Evolutionary conservation across 53 echinoderm and acorn worm genomes (phyloP), one percentile per base, ranked within the genome.

Genomic region (Actinopyga echinites): DNA sequence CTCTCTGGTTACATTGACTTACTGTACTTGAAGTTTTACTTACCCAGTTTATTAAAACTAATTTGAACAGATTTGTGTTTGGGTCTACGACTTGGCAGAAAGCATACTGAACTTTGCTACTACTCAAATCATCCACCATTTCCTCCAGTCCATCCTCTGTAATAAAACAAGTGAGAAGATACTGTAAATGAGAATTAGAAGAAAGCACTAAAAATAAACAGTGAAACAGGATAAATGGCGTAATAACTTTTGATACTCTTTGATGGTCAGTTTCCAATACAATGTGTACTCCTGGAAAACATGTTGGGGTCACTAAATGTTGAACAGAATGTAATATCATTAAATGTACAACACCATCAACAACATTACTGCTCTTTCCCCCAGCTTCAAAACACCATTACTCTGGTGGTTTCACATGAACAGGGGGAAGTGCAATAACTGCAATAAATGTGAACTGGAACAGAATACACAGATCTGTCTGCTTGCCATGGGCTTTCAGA

Each of bases 11-110:
- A n/a, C n/a, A n/a, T n/a, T n/a, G n/a, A n/a, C 40, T 40, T 40
- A 17, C 13, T 2, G 17, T 15, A 49, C 49, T 15, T 15, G 3
- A 49, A 49, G 17, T n/a, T 34, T 35, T 2, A 75, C 87, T 90
- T 85, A 97, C 97, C 97, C 97, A 97, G 65, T 97, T 97, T 57
- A 97, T 87, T 66, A 97, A 85, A 57, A 97, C 97, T 83, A 87
- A 90, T 83, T 97, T 97, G 12, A 84, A 84, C 21, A 97, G 87
- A 56, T 82, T 85, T 82, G 92, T 97, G 85, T 97, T 96, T 21
- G 94, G 94, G 66, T 97, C 97, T 20, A 75, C 55, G 28, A 97
- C 93, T 45, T 91, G 87, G 35, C 86, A 85, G 83, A 90, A 97
- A 42, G 94, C 94, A 79, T 97, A 97, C 89, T 88, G 86, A 55